phyloP scores from a whole-genome alignment of 2,888 invertebrate species.

The Cryptus armator region DNA sequence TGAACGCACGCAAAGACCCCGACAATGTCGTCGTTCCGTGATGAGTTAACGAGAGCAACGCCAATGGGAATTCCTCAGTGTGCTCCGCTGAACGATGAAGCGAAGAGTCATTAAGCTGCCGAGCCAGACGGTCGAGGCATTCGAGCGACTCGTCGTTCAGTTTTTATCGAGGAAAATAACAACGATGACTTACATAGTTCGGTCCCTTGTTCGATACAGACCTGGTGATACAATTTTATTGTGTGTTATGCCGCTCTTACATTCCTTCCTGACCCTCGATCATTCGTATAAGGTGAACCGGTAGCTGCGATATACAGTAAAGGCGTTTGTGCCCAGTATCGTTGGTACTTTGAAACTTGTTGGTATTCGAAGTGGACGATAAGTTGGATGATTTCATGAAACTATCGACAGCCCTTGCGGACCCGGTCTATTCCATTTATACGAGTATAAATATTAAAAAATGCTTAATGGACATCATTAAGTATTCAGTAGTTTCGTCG shows the following conservation, averaged over 20 bases:
- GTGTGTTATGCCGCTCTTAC: neutral
- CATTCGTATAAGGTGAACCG: conserved; percentile 4
- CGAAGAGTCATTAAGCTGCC: conserved; percentile 41
- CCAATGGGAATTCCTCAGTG: conserved; percentile 40
- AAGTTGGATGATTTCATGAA: neutral
- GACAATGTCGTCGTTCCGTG: conserved; percentile 6
- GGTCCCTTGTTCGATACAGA: neutral
- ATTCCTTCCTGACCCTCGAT: conserved; percentile 1
- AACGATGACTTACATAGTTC: conserved; percentile 28
- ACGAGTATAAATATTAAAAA: neutral
- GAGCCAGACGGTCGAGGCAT: conserved; percentile 18
- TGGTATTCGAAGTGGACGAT: neutral
- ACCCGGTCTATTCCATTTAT: neutral
- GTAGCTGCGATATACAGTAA: neutral
- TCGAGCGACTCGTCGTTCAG: conserved; percentile 23
- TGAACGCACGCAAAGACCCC: conserved; percentile 13
- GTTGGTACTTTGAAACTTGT: neutral
- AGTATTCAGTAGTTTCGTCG: neutral
- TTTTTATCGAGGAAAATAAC: neutral
- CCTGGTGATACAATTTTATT: conserved; percentile 23
- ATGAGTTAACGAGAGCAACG: conserved; percentile 48
- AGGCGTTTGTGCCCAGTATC: neutral
- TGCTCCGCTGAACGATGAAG: conserved; percentile 22
- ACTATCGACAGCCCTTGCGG: conserved; percentile 4
- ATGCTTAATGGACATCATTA: neutral